Evolutionary conservation across 2,113 vertebrate species (phyloP).

Genomic region (Collichthys lucidus): DNA sequence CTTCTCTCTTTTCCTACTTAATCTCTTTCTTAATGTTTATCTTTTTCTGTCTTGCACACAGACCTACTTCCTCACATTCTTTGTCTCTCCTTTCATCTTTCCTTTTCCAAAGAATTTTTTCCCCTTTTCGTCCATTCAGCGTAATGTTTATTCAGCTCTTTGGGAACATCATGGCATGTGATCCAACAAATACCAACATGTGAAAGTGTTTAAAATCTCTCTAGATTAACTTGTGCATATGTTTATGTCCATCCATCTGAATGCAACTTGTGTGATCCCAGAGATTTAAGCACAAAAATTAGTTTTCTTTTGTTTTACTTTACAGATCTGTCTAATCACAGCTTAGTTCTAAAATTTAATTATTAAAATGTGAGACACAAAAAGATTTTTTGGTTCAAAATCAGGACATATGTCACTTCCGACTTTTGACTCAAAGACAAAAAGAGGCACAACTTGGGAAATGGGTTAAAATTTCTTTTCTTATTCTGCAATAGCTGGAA

Average conservation of each 20-base stretch:
- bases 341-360: too few relatives aligned
- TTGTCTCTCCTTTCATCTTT: slow-evolving; percentile 22
- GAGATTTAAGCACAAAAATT: background rate
- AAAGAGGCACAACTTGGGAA: background rate
- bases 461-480: background rate
- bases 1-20: slow-evolving; percentile 46
- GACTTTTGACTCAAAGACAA: background rate
- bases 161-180: background rate
- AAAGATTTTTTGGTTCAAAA: background rate
- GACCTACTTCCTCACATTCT: slow-evolving; percentile 41
- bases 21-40: slow-evolving; percentile 53
- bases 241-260: background rate
- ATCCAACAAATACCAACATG: slow-evolving; percentile 16
- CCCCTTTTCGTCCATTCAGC: background rate
- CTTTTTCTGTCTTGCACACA: slow-evolving; percentile 43
- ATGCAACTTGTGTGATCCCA: background rate
- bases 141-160: background rate
- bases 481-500: background rate
- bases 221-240: background rate
- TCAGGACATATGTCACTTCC: background rate
- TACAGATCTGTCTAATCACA: too few relatives aligned
- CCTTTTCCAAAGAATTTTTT: background rate
- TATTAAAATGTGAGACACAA: background rate
- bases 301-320: background rate
- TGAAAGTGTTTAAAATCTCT: background rate